Evolutionary conservation across 2,113 vertebrate species (phyloP), one percentile per base, ranked within the genome.

Genomic region (Oryzias melastigma): DNA sequence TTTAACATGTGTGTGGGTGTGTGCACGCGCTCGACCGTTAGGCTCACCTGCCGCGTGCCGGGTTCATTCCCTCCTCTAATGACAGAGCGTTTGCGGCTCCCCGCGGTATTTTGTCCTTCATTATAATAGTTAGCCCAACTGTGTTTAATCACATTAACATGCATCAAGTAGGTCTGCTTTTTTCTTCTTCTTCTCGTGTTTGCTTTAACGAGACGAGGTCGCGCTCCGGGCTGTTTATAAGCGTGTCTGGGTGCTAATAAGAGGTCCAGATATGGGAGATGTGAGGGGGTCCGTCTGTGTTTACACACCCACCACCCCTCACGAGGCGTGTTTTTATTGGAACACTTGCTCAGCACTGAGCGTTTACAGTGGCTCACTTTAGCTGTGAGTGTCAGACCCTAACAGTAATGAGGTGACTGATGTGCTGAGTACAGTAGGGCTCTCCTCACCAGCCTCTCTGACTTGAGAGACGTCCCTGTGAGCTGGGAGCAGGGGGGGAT

Each of bases 91-190:
- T 19, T n/a, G 24, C 8, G 45, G 62, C 76, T 27, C 4, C 18
- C 46, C 64, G 72, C 61, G 2, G 6, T 25, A 14, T 71, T 71
- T 58, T 20, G 7, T 62, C 52, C 3, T 71, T 84, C 74, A 61
- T 85, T 82, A 65, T 55, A 72, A 81, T 27, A 82, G 82, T 86
- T 74, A 78, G 65, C 8, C 76, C 72, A 63, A 75, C 77, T 78
- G 84, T 83, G 70, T 83, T 62, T 84, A 84, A 81, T 82, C 82
- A 78, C 70, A 80, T 85, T 70, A 77, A 74, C 48, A 65, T 68
- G 64, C 73, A 79, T 81, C 82, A 87, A 80, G 65, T 80, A 73
- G 85, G 85, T 86, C 76, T 66, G 56, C 73, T n/a, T 46, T n/a
- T 45, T 17, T 45, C 42, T 45, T 45, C 14, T 16, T 6, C 8